Evolutionary conservation across 2,113 vertebrate species (phyloP), one percentile per base, ranked within the genome.

Genomic region (Tylochromis polylepis): DNA sequence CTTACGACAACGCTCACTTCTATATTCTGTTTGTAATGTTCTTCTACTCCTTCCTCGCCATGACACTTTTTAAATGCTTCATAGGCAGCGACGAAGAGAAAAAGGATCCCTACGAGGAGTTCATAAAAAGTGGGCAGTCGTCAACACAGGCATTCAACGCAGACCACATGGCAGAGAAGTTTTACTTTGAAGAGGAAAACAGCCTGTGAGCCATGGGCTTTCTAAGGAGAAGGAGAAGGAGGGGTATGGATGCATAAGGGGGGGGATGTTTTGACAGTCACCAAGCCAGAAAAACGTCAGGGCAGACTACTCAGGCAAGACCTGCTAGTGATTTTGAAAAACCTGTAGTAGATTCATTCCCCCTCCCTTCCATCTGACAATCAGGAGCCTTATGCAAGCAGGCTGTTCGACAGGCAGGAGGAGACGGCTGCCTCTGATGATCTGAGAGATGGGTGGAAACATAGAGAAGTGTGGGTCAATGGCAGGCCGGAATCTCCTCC

Each of bases 1-100:
- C 96, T 89, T 97, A 98, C 91, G 97, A 98, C 96, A 98, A 97
- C 3, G 96, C 97, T 92, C 97, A 97, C 95, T 98, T 97, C 93
- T 98, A 98, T 93, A 94, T 98, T 92, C 95, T 97, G 85, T 97
- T 98, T 95, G 97, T 98, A 91, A 97, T 98, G 97, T 92, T 98
- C 86, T 97, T 99, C 96, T 98, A 97, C 93, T 97, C 97, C 93
- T 97, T 98, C 93, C 94, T 98, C 89, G 97, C 97, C 20, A 93
- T 97, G 88, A 95, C 97, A 85, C 97, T 99, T 93, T 97, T 98
- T 91, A 97, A 97, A 89, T 96, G 97, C 84, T 96, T 97, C 86
- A 95, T 96, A 38, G 93, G 97, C 93, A 94, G 97, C 89, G 95
- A 94, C 4, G 93, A 97, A 93, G 96, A 95, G 89, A 97, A 97